Conservation (phyloP, 1,140 invertebrate genomes). For the Drosophila rhopaloa region DNA sequence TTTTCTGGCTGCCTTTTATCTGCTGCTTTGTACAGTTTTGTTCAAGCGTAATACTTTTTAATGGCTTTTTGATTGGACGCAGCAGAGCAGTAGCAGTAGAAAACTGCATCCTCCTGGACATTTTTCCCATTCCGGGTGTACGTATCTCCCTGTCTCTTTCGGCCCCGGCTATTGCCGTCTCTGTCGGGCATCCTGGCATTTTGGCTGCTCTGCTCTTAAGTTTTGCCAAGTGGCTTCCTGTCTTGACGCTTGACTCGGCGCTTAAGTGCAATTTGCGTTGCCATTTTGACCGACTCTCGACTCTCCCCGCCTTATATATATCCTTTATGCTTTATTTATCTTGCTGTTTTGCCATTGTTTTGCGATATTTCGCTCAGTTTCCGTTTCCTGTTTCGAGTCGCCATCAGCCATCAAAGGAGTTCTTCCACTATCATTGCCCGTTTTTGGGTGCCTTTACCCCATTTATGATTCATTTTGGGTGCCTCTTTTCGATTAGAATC, state of each 20-base stretch:
- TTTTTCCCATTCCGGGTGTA: background rate
- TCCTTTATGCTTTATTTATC: conserved; percentile 31
- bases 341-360: conserved; percentile 65
- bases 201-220: conserved; percentile 38
- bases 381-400: conserved; percentile 70
- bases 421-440: background rate
- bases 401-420: conserved; percentile 25
- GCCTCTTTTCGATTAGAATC: conserved; percentile 14
- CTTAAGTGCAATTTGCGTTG: conserved; percentile 82
- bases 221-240: conserved; percentile 76
- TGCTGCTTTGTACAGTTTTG: conserved; percentile 81
- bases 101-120: conserved; percentile 12
- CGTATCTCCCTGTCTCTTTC: background rate
- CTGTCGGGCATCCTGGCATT: conserved; percentile 5
- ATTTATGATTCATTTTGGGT: conserved; percentile 32
- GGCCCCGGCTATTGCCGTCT: background rate
- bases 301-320: background rate
- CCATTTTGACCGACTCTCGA: conserved; percentile 62
- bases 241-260: conserved; percentile 79
- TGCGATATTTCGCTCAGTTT: conserved; percentile 67
- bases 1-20: conserved; percentile 63
- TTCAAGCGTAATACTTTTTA: conserved; percentile 84
- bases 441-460: conserved; percentile 28
- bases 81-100: conserved; percentile 51
- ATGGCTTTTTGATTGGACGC: conserved; percentile 84